Percentiles rank a stretch among this genome's conserved stretches.
These are phyloP conservation scores for Pelodiscus sinensis DNA, from an alignment of 2,113 vertebrate genomes.

Conservation along the genomic window DNA sequence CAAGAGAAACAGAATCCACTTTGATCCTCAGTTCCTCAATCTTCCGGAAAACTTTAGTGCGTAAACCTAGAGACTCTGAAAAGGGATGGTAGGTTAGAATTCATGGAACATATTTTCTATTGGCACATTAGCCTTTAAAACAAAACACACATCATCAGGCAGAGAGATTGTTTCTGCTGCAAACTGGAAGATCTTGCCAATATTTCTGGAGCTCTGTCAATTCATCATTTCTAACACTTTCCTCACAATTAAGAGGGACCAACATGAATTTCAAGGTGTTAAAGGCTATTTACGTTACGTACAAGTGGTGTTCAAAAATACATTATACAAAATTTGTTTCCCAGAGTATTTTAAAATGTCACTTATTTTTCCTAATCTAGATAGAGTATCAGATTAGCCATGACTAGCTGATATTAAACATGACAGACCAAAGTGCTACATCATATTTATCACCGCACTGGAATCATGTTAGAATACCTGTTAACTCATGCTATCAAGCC, in stretches of 20 bases:
- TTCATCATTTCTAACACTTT: background rate
- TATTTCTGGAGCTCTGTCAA: background rate
- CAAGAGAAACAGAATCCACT: constrained; percentile 48
- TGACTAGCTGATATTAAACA: background rate
- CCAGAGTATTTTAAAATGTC: background rate
- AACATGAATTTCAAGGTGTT: background rate
- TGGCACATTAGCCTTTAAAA: background rate
- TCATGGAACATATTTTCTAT: background rate
- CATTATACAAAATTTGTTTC: background rate
- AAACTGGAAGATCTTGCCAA: background rate
- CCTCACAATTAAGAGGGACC: background rate
- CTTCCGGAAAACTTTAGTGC: constrained; percentile 83
- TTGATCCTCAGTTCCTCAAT: constrained; percentile 81
- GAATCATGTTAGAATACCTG: too few species aligned
- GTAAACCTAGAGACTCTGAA: constrained; percentile 86
- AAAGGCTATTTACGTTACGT: background rate
- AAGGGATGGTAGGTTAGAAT: constrained; percentile 2
- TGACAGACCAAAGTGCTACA: background rate
- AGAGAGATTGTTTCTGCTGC: background rate
- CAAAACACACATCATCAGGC: background rate
- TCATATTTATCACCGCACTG: background rate
- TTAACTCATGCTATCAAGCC: background rate
- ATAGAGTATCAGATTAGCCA: background rate
- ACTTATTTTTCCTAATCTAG: background rate
- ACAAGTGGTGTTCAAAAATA: background rate